Percentiles rank a stretch among this genome's conserved stretches.
Conservation (phyloP, 2,797 vertebrate genomes). For the Centropyge bicolor region DNA sequence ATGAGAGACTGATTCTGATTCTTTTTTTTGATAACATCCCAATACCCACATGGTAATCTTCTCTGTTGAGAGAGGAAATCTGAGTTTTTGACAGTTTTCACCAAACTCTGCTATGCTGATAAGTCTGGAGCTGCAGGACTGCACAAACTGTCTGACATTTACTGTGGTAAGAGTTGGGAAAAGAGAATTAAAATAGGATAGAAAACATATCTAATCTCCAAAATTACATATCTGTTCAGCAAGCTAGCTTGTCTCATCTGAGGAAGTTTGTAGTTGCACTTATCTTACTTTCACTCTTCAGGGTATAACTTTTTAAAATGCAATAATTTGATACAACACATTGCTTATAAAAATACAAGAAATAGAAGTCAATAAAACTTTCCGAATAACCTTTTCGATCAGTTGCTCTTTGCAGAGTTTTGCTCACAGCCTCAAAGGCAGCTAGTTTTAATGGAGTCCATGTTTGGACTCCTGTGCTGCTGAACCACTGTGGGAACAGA, state of each 20-base stretch:
- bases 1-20: neutral
- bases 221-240: neutral
- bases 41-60: neutral
- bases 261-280: slow-evolving; percentile 2
- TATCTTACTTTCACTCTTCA: neutral
- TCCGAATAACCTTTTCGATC: slow-evolving; percentile 27
- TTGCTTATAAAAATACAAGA: slow-evolving; percentile 15
- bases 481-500: slow-evolving; percentile 51
- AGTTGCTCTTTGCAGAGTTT: slow-evolving; percentile 9
- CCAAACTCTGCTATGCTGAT: slow-evolving; percentile 3
- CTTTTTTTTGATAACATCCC: neutral
- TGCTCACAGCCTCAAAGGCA: slow-evolving; percentile 10
- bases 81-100: neutral
- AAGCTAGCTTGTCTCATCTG: neutral
- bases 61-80: slow-evolving; percentile 1
- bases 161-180: neutral
- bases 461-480: slow-evolving; percentile 32
- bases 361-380: slow-evolving; percentile 2
- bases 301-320: slow-evolving; percentile 15
- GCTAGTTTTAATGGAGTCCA: slow-evolving; percentile 27
- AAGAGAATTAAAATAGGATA: neutral
- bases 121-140: neutral
- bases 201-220: slow-evolving; percentile 14
- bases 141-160: neutral
- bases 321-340: neutral